A percentile compares a stretch with the other conserved stretches of the same genome.
Conservation (phyloP, 2,113 vertebrate genomes). For the Vombatus ursinus region DNA sequence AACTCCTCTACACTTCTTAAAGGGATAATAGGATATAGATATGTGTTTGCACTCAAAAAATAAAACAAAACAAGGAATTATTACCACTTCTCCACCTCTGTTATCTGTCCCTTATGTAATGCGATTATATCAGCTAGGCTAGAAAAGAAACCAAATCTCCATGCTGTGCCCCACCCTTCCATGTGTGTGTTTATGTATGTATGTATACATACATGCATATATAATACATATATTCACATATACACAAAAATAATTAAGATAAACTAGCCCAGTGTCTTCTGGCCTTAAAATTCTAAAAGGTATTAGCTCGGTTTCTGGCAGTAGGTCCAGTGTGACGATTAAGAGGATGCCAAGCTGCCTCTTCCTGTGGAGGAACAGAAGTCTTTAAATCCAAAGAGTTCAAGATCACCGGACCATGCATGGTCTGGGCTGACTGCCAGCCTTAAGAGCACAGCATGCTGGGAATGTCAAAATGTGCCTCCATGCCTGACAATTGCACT, state of each 20-base stretch:
- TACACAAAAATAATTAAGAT: not conserved
- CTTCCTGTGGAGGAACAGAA: not conserved
- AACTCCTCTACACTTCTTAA: not conserved
- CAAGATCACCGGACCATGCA: not conserved
- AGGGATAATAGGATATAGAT: not conserved
- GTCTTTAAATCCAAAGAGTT: not conserved
- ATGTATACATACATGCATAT: not conserved
- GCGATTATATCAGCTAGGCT: not conserved
- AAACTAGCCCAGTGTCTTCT: not conserved
- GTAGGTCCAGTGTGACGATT: not conserved
- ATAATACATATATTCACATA: not conserved
- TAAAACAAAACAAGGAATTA: not conserved
- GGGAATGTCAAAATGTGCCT: not conserved
- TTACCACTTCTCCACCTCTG: not conserved
- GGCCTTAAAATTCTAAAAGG: not conserved
- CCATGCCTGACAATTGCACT: not conserved
- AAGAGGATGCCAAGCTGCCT: not conserved
- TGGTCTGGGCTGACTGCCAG: not conserved
- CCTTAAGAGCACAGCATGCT: not conserved
- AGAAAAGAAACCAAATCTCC: not conserved
- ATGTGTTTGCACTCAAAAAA: not conserved
- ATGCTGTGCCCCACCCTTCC: not conserved
- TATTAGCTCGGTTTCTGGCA: not conserved
- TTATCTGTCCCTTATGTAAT: not conserved
- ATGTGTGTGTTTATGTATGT: not conserved